Conservation (phyloP, 2,797 vertebrate species). For the Coccyzus lansbergi region DNA sequence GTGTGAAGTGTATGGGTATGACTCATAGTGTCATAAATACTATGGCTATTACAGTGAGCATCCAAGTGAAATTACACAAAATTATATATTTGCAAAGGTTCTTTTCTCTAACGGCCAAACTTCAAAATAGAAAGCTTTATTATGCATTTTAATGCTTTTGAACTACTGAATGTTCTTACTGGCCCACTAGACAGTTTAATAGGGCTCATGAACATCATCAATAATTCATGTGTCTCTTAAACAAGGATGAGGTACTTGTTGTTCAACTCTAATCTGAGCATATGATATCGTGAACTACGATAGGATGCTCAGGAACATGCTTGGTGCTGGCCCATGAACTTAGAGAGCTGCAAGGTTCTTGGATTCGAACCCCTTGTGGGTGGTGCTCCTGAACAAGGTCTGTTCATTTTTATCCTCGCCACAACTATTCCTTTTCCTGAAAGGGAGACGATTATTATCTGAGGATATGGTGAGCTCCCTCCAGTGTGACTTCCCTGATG, state of each 20-base stretch:
- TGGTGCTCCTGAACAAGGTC: not conserved
- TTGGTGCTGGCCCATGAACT: not conserved
- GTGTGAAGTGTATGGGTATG: slow-evolving; percentile 46
- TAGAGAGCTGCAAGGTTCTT: not conserved
- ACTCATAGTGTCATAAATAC: slow-evolving; percentile 72
- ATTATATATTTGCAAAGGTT: slow-evolving; percentile 67
- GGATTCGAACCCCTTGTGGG: not conserved
- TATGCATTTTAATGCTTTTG: slow-evolving; percentile 49
- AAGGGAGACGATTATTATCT: not conserved
- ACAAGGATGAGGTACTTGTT: slow-evolving; percentile 4
- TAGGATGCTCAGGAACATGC: not conserved
- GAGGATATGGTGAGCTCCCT: not conserved
- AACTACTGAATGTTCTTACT: slow-evolving; percentile 56
- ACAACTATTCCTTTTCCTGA: not conserved
- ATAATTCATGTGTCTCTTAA: slow-evolving; percentile 15
- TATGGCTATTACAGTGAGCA: slow-evolving; percentile 43
- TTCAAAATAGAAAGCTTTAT: slow-evolving; percentile 68
- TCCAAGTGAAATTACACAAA: slow-evolving; percentile 71
- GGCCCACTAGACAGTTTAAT: slow-evolving; percentile 61
- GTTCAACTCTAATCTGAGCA: not conserved
- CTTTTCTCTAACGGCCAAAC: slow-evolving; percentile 64
- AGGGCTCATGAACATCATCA: slow-evolving; percentile 55
- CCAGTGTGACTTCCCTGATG: not conserved
- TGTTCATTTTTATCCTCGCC: not conserved
- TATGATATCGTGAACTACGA: not conserved